A percentile compares a stretch with the other conserved stretches of the same genome.
Conservation (phyloP, 2,113 vertebrate genomes). For the Mormoops blainvillei region DNA sequence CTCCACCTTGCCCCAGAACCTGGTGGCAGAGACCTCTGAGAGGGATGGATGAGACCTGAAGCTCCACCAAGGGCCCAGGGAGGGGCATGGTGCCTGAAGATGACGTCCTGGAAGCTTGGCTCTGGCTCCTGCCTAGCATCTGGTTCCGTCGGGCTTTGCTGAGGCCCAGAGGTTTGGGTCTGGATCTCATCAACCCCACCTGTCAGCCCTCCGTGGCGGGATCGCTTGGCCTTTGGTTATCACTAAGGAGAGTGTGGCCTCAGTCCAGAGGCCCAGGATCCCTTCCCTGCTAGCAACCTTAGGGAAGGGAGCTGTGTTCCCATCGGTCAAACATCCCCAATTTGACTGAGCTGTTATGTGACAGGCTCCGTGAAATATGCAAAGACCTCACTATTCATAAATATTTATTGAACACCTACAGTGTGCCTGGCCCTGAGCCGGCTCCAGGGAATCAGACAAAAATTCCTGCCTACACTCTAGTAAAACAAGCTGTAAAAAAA, state of each 20-base stretch:
- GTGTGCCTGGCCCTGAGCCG: neutral
- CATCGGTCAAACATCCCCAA: neutral
- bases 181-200: conserved; percentile 58
- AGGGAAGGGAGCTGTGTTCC: neutral
- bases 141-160: neutral
- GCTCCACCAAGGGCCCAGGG: neutral
- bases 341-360: neutral
- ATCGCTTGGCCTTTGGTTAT: neutral
- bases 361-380: neutral
- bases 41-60: neutral
- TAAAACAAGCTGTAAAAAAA: neutral
- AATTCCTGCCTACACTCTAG: neutral
- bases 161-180: neutral
- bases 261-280: neutral
- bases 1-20: neutral
- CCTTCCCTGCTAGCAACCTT: neutral
- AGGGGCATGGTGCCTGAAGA: neutral
- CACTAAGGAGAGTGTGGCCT: neutral
- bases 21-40: neutral
- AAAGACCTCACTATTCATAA: conserved; percentile 9
- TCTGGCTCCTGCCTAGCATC: neutral
- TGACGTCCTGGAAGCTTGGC: conserved; percentile 21
- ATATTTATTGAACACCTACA: conserved; percentile 13
- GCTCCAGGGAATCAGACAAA: neutral
- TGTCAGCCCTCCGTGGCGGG: conserved; percentile 11